phyloP scores from a whole-genome alignment of 2,113 vertebrate species.

The Eudyptes chrysolophus region DNA sequence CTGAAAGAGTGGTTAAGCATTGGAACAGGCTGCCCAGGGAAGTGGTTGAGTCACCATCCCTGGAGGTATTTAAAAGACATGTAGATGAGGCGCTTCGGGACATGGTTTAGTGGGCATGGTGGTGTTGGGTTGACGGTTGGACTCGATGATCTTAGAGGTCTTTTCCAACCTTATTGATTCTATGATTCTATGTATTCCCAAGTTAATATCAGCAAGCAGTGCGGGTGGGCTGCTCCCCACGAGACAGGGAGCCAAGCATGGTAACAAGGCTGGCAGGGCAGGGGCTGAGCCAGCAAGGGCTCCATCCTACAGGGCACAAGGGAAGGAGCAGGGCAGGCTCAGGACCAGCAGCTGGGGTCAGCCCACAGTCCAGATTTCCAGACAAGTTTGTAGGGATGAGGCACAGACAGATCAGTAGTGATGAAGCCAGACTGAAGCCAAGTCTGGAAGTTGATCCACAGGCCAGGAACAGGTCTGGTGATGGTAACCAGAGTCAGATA shows the following conservation, averaged over 20 bases:
- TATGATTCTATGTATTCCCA: background rate
- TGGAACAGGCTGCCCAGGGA: no score
- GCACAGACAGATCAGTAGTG: background rate
- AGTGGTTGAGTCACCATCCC: no score
- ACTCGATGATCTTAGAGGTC: no score
- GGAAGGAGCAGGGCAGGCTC: background rate
- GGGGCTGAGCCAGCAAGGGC: background rate
- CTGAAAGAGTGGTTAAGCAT: no score
- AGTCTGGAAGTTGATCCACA: background rate
- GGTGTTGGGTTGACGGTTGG: no score
- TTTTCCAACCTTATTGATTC: no score
- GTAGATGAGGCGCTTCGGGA: no score
- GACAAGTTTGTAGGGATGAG: background rate
- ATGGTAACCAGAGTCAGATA: background rate
- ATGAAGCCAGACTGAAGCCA: background rate
- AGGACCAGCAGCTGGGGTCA: background rate
- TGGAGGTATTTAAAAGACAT: no score
- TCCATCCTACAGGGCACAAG: background rate
- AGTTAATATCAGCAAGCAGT: background rate
- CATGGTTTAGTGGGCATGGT: no score
- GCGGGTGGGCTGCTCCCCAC: accelerated
- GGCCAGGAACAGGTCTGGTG: background rate
- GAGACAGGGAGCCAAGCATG: background rate
- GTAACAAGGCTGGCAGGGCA: background rate
- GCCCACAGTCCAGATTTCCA: background rate